Percentiles rank a stretch among this genome's conserved stretches.
Conservation (phyloP, 2,797 vertebrate genomes). For the Echeneis naucrates region DNA sequence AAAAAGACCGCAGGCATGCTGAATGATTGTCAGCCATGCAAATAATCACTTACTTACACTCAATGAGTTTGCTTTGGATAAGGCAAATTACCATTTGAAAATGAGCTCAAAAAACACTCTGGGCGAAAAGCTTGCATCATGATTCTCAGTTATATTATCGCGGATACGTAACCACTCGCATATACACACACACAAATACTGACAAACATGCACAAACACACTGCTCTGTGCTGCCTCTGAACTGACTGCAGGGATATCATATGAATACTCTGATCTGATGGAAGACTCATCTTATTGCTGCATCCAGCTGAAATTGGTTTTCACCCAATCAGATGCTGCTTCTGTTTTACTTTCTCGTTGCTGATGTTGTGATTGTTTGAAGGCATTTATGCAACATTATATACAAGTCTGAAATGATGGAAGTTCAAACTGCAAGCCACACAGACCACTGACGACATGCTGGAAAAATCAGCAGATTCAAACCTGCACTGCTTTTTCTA, state of each 20-base stretch:
- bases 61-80: slow-evolving; percentile 94
- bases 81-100: slow-evolving; percentile 99
- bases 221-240: slow-evolving; percentile 40
- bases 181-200: slow-evolving; percentile 52
- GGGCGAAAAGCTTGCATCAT: slow-evolving; percentile 91
- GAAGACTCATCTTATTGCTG: slow-evolving; percentile 54
- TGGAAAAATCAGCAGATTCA: slow-evolving; percentile 3
- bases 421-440: not conserved
- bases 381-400: slow-evolving; percentile 29
- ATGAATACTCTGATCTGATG: slow-evolving; percentile 61
- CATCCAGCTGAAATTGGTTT: slow-evolving; percentile 52
- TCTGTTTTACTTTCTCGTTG: slow-evolving; percentile 35
- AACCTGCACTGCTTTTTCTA: not conserved
- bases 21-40: slow-evolving; percentile 97
- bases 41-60: slow-evolving; percentile 99
- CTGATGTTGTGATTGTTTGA: slow-evolving; percentile 23
- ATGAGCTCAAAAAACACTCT: slow-evolving; percentile 96
- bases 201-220: slow-evolving; percentile 61
- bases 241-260: slow-evolving; percentile 72
- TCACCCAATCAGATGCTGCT: slow-evolving; percentile 50
- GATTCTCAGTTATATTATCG: slow-evolving; percentile 88
- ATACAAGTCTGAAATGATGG: not conserved
- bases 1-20: slow-evolving; percentile 90
- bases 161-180: slow-evolving; percentile 72
- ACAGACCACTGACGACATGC: not conserved